Conservation (phyloP, 2,888 invertebrate species). For the Polymixis flavicincta region DNA sequence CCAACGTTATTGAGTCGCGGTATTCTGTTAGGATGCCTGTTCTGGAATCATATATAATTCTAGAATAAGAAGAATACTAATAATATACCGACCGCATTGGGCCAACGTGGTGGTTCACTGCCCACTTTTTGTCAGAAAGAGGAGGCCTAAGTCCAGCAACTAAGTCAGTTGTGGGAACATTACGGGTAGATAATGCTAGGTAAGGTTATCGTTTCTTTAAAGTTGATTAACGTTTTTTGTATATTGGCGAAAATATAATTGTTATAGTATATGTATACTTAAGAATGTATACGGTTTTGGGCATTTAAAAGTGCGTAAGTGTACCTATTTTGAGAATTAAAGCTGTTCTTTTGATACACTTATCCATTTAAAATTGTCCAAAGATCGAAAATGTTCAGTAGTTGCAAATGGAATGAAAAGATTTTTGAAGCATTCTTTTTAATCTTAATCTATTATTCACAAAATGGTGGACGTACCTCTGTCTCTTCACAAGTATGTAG, state of each 20-base stretch:
- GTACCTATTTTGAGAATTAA: background rate
- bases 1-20: constrained; percentile 85
- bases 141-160: background rate
- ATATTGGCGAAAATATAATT: background rate
- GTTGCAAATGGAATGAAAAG: background rate
- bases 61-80: background rate
- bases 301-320: background rate
- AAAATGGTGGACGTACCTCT: constrained; percentile 71
- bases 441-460: background rate
- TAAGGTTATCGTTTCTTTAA: background rate
- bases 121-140: background rate
- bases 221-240: background rate
- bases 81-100: background rate
- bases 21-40: constrained; percentile 82
- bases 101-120: background rate
- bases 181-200: background rate
- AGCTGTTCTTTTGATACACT: background rate
- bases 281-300: background rate
- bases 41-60: constrained; percentile 69
- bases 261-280: background rate
- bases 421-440: background rate
- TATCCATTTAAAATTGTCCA: background rate
- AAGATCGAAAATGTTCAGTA: background rate
- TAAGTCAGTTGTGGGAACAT: background rate
- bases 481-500: constrained; percentile 85